Evolutionary conservation across 2,888 invertebrate genomes (phyloP).

Genomic region (Athalia circularis): DNA sequence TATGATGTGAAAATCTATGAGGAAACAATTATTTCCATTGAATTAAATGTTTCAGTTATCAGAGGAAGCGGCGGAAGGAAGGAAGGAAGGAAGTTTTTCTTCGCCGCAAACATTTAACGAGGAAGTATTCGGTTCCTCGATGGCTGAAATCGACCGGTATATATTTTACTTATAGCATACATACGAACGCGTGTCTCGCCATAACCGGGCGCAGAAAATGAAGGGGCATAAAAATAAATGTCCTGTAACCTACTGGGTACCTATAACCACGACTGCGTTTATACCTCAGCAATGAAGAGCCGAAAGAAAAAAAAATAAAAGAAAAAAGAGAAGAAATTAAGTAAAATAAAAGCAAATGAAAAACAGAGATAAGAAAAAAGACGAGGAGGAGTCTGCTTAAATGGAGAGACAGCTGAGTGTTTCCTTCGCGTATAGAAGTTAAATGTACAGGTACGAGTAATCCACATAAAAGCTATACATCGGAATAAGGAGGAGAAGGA

Average conservation of each 20-base stretch:
- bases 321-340: too few relatives aligned
- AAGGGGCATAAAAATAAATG: slow-evolving; percentile 60
- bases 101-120: too few relatives aligned
- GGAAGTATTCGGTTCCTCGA: too few relatives aligned
- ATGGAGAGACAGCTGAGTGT: slow-evolving; percentile 60
- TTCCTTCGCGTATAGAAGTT: neutral
- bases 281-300: too few relatives aligned
- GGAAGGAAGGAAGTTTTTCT: too few relatives aligned
- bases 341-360: too few relatives aligned
- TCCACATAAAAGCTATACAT: slow-evolving; percentile 29
- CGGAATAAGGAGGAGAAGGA: slow-evolving; percentile 54
- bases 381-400: slow-evolving; percentile 50
- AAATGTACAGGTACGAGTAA: slow-evolving; percentile 5
- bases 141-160: too few relatives aligned
- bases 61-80: too few relatives aligned
- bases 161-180: neutral
- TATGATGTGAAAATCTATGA: neutral
- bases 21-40: neutral
- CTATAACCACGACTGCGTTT: too few relatives aligned
- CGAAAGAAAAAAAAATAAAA: too few relatives aligned
- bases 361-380: too few relatives aligned
- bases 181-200: slow-evolving; percentile 56
- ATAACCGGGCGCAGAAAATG: slow-evolving; percentile 62
- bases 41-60: neutral
- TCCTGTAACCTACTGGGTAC: slow-evolving; percentile 46